These are phyloP conservation scores for Rotaria socialis DNA, from an alignment of 2,888 invertebrate genomes.

Conservation along the genomic window DNA sequence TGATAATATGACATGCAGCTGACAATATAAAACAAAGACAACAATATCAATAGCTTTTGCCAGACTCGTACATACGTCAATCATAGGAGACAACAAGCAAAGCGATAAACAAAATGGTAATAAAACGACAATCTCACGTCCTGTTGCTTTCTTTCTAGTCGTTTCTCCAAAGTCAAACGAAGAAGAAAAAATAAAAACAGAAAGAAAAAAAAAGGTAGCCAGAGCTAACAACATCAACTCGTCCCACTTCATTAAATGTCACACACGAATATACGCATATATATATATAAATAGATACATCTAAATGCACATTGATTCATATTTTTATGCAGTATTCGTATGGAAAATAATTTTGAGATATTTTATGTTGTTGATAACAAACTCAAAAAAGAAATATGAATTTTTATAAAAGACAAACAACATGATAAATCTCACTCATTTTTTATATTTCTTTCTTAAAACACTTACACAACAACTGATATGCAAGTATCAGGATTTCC, in stretches of 20 bases:
- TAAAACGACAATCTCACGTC: background rate
- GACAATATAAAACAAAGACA: background rate
- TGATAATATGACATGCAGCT: background rate
- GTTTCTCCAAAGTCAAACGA: background rate
- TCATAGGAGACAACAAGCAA: background rate
- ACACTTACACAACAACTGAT: background rate
- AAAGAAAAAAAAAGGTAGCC: background rate
- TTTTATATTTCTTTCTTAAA: background rate
- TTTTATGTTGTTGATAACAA: too few relatives aligned
- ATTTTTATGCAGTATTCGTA: background rate
- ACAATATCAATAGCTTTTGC: background rate
- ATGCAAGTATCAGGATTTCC: background rate
- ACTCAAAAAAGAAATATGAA: too few relatives aligned
- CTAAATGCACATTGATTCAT: background rate
- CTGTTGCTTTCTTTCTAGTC: conserved; percentile 13
- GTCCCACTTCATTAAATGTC: background rate
- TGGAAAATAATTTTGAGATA: background rate
- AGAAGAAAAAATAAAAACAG: background rate
- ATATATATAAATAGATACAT: background rate
- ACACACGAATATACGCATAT: background rate
- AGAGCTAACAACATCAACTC: background rate
- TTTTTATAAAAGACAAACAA: too few relatives aligned
- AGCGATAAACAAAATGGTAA: background rate
- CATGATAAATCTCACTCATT: too few relatives aligned
- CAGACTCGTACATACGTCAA: background rate